phyloP scores from a whole-genome alignment of 2,797 vertebrate species.

The Schizothorax lantsangensis region DNA sequence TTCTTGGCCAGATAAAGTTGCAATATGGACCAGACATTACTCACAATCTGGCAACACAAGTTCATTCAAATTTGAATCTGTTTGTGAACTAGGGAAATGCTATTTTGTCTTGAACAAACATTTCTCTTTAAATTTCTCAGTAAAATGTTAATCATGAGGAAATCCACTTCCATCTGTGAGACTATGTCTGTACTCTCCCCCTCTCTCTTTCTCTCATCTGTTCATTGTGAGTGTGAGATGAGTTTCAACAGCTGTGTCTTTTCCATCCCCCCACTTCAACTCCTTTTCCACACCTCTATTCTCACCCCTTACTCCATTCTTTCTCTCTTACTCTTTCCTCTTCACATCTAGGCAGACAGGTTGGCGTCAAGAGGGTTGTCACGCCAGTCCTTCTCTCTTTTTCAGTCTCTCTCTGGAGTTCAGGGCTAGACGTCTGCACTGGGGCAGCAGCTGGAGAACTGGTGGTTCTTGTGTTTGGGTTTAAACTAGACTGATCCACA shows the following conservation, averaged over 20 bases:
- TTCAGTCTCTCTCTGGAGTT: slow-evolving; percentile 29
- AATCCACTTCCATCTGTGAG: slow-evolving; percentile 22
- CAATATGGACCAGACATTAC: background rate
- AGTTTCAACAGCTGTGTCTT: slow-evolving; percentile 53
- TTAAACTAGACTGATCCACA: slow-evolving; percentile 24
- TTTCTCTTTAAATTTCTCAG: background rate
- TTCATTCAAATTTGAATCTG: background rate
- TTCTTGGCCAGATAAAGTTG: background rate
- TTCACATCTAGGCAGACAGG: slow-evolving; percentile 29
- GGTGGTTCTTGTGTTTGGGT: slow-evolving; percentile 38
- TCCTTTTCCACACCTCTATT: slow-evolving; percentile 47
- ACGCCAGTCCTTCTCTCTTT: slow-evolving; percentile 7
- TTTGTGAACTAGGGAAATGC: background rate
- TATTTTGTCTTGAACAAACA: background rate
- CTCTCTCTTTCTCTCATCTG: slow-evolving; percentile 5
- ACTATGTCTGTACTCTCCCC: slow-evolving; percentile 49
- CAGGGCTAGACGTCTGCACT: slow-evolving; percentile 14
- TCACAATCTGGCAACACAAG: background rate
- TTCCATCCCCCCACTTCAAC: background rate
- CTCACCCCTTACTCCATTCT: slow-evolving; percentile 35
- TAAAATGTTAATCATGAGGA: slow-evolving; percentile 5
- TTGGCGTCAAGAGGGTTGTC: slow-evolving; percentile 45
- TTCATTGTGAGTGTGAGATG: slow-evolving; percentile 33
- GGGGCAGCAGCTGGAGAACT: slow-evolving; percentile 39
- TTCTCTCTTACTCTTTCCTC: slow-evolving; percentile 29